Percentiles rank a stretch among this genome's conserved stretches.
Evolutionary conservation across 2,888 invertebrate genomes (phyloP).

Genomic region (Acanthacorydalis orientalis): DNA sequence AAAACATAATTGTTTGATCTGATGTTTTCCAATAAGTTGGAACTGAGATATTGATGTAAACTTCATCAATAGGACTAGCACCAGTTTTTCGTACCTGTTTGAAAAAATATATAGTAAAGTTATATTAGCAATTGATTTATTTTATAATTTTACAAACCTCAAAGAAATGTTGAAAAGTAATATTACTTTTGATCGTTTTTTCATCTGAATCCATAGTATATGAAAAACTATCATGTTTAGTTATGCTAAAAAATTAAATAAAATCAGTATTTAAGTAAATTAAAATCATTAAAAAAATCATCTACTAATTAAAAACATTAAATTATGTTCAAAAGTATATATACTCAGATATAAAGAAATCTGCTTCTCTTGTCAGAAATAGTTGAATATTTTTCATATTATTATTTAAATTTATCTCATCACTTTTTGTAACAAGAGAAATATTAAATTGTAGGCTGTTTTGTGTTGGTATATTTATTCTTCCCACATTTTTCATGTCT

Average conservation of each 20-base stretch:
- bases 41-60: conserved; percentile 18
- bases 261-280: no score
- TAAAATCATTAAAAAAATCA: not conserved
- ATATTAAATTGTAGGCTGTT: conserved; percentile 15
- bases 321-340: conserved; percentile 8
- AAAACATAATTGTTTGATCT: no score
- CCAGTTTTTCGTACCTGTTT: conserved; percentile 19
- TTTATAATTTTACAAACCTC: conserved; percentile 7
- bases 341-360: conserved; percentile 25
- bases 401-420: conserved; percentile 15
- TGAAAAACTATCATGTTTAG: conserved; percentile 21
- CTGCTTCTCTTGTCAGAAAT: conserved; percentile 19
- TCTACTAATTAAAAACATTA: conserved; percentile 1
- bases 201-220: conserved; percentile 17
- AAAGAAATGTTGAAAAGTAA: conserved; percentile 8
- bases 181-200: not conserved
- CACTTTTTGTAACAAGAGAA: conserved; percentile 21
- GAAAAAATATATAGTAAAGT: not conserved
- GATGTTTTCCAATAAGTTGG: conserved; percentile 14
- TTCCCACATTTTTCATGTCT: conserved; percentile 17
- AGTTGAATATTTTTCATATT: conserved; percentile 15
- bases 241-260: conserved; percentile 19
- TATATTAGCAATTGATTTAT: not conserved
- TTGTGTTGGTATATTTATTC: conserved; percentile 8
- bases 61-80: conserved; percentile 22